Conservation (phyloP, 2,888 invertebrate species). For the Lochmaea capreae region DNA sequence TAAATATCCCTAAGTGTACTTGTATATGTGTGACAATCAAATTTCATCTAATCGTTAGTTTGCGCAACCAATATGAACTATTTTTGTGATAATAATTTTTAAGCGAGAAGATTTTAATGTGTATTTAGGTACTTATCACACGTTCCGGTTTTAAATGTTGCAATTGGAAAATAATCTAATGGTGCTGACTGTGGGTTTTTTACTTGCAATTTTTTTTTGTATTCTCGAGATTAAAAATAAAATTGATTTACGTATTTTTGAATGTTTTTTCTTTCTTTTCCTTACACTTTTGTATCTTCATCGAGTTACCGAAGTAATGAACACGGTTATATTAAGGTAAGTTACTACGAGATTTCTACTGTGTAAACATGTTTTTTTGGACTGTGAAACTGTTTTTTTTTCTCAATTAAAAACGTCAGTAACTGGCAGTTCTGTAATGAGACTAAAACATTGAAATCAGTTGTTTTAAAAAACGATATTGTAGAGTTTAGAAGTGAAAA, state of each 20-base stretch:
- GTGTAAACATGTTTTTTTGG: too few relatives aligned
- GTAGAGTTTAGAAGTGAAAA: too few relatives aligned
- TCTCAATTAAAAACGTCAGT: too few relatives aligned
- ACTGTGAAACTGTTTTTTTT: too few relatives aligned
- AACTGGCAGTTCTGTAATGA: too few relatives aligned
- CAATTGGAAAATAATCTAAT: background rate
- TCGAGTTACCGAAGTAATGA: background rate
- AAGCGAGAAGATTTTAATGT: background rate
- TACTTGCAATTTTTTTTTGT: background rate
- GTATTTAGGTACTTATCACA: background rate
- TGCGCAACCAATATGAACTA: background rate
- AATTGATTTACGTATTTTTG: background rate
- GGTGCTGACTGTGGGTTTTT: constrained; percentile 1
- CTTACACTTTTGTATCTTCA: background rate
- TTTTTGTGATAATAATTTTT: constrained; percentile 5
- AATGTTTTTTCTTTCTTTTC: background rate
- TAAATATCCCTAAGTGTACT: background rate
- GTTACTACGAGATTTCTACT: background rate
- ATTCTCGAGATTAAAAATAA: background rate
- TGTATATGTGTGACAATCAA: background rate
- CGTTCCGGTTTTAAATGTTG: background rate
- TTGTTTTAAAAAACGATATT: too few relatives aligned
- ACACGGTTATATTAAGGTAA: background rate
- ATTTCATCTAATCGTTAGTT: background rate
- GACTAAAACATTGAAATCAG: too few relatives aligned